Percentiles rank a stretch among this genome's conserved stretches.
Evolutionary conservation across 2,797 vertebrate species (phyloP).

Genomic region (Helarctos malayanus): DNA sequence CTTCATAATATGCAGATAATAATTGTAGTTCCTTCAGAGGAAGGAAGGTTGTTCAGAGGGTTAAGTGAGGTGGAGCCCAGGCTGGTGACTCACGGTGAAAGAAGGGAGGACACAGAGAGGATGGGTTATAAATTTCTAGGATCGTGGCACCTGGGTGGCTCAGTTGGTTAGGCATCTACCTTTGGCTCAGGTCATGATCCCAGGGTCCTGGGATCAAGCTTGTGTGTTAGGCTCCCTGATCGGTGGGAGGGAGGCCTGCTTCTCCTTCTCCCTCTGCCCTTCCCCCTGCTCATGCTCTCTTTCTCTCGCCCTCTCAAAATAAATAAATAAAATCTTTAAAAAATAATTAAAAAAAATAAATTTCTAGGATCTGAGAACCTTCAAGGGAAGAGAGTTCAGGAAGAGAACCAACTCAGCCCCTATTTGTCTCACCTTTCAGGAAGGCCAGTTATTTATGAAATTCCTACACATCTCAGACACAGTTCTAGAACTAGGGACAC

Average conservation of each 20-base stretch:
- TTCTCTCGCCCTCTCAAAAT: background rate
- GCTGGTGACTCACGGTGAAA: background rate
- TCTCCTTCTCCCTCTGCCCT: background rate
- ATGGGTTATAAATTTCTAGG: background rate
- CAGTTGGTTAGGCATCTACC: background rate
- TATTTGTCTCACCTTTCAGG: background rate
- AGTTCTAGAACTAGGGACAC: background rate
- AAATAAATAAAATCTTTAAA: background rate
- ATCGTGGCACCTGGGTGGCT: background rate
- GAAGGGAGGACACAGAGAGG: background rate
- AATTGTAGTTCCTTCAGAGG: conserved; percentile 10
- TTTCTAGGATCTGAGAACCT: conserved; percentile 5
- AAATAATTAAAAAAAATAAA: background rate
- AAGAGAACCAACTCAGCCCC: background rate
- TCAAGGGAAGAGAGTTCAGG: background rate
- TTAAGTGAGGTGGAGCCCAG: background rate
- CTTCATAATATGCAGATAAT: background rate
- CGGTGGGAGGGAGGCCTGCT: background rate
- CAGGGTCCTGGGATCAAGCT: too few relatives aligned
- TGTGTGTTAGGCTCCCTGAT: background rate
- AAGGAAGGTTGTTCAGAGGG: background rate
- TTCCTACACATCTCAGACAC: background rate
- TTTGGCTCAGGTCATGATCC: background rate
- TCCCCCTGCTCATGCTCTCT: background rate
- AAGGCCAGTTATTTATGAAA: conserved; percentile 17